These are phyloP conservation scores for Pristionchus maxplancki DNA, from an alignment of 2,888 invertebrate species.

Conservation along the genomic window DNA sequence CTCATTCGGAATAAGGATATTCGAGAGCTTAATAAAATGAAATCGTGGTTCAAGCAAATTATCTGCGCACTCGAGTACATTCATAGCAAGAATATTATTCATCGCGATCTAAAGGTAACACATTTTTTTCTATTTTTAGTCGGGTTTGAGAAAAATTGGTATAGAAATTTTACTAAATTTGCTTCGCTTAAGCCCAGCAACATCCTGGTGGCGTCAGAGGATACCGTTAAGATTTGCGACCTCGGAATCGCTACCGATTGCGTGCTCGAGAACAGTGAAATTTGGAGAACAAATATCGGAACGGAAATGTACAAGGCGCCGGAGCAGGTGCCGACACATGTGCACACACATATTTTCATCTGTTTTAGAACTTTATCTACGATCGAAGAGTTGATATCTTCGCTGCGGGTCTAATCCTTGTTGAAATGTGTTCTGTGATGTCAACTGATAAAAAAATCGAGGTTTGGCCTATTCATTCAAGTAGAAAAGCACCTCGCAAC, in stretches of 20 bases:
- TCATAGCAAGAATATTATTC: neutral
- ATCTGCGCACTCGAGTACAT: neutral
- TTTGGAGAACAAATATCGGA: neutral
- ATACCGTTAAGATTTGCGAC: neutral
- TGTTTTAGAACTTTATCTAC: neutral
- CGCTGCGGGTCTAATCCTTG: neutral
- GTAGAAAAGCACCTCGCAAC: no score
- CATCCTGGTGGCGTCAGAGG: neutral
- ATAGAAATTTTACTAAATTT: no score
- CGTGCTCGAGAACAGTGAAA: neutral
- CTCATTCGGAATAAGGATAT: neutral
- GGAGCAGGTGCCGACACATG: neutral
- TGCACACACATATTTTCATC: no score
- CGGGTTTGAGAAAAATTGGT: no score
- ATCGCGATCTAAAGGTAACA: neutral
- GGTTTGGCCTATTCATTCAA: no score
- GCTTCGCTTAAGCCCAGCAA: neutral
- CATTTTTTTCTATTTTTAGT: no score
- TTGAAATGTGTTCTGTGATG: neutral
- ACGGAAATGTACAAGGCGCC: neutral
- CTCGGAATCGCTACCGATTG: neutral
- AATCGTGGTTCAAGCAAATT: neutral
- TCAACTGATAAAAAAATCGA: no score
- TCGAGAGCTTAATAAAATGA: neutral
- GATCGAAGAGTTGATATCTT: neutral